phyloP scores from a whole-genome alignment of 2,113 vertebrate genomes.

The Lanius ludovicianus region DNA sequence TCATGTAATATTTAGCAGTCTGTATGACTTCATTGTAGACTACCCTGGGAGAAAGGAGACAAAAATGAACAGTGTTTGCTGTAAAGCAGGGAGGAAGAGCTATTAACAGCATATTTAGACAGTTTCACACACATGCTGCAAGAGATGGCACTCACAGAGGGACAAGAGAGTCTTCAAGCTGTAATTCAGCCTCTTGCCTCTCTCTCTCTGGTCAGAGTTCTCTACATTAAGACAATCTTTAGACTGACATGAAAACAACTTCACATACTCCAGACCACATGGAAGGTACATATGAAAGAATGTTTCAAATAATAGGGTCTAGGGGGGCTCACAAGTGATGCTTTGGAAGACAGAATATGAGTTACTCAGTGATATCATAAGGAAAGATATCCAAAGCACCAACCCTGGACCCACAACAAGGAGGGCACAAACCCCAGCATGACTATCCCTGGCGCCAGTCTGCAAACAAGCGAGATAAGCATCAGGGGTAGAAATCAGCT shows the following conservation, averaged over 20 bases:
- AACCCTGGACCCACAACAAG: background rate
- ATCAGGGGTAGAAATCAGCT: background rate
- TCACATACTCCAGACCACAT: background rate
- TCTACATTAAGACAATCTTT: background rate
- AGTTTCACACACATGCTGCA: background rate
- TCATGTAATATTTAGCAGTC: constrained; percentile 94
- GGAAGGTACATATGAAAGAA: background rate
- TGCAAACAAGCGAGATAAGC: background rate
- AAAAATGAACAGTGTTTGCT: background rate
- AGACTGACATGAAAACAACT: background rate
- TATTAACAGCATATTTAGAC: background rate
- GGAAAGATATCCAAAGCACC: background rate
- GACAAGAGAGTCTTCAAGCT: background rate
- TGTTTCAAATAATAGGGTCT: background rate
- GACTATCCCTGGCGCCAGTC: background rate
- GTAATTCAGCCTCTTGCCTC: background rate
- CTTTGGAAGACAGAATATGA: background rate
- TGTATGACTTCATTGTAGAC: constrained; percentile 97
- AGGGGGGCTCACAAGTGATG: background rate
- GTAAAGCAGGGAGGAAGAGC: background rate
- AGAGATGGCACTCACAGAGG: background rate
- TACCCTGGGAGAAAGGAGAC: constrained; percentile 79
- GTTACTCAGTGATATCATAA: background rate
- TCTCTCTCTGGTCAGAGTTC: background rate
- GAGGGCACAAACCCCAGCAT: background rate